Percentiles rank a stretch among this genome's conserved stretches.
Conservation (phyloP, 2,797 vertebrate species). For the Euphonia xanthogaster region DNA sequence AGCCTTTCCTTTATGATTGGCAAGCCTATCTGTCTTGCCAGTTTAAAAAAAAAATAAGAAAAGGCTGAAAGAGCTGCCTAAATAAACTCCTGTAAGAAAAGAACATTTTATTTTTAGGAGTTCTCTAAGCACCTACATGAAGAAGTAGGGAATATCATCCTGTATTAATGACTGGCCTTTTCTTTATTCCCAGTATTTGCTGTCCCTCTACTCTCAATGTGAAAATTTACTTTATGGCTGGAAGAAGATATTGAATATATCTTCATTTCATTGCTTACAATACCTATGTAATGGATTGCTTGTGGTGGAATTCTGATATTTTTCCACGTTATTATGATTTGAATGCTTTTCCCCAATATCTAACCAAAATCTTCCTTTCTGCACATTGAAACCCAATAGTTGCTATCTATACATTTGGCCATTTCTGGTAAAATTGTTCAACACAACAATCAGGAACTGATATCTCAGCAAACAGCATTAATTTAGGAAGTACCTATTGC, state of each 20-base stretch:
- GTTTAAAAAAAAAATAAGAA: not conserved
- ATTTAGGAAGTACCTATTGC: not conserved
- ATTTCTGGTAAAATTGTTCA: not conserved
- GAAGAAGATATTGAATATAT: not conserved
- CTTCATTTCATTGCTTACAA: not conserved
- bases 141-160: not conserved
- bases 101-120: not conserved
- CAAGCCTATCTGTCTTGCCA: not conserved
- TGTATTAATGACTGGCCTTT: not conserved
- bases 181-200: not conserved
- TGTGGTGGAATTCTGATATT: not conserved
- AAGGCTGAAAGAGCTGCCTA: not conserved
- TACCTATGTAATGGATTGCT: not conserved
- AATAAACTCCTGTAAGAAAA: not conserved
- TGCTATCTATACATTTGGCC: not conserved
- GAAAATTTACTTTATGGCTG: not conserved
- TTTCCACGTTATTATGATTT: not conserved
- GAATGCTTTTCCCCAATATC: not conserved
- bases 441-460: not conserved
- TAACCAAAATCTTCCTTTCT: not conserved
- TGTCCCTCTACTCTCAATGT: not conserved
- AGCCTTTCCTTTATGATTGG: not conserved
- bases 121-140: not conserved
- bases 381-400: not conserved
- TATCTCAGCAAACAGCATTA: not conserved